Evolutionary conservation across 2,113 vertebrate species (phyloP).

Genomic region (Dunckerocampus dactyliophorus): DNA sequence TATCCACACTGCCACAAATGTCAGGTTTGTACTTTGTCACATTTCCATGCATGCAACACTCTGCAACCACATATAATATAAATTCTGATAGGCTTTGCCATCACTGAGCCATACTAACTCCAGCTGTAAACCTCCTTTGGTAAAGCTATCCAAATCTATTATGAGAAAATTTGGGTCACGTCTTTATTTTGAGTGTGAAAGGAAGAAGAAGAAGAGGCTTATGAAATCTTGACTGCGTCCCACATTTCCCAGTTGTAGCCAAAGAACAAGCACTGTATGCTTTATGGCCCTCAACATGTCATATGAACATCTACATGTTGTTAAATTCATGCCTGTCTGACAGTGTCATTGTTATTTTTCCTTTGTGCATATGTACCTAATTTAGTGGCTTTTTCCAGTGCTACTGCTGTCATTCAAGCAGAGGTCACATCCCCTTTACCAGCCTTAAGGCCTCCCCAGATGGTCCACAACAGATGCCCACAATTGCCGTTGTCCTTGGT

Average conservation of each 20-base stretch:
- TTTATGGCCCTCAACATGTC: no score
- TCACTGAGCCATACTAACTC: background rate
- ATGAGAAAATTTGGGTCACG: background rate
- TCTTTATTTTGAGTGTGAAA: conserved; percentile 1
- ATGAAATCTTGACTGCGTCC: background rate
- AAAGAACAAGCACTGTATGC: no score
- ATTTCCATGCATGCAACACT: background rate
- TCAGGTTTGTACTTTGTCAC: background rate
- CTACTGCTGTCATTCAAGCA: conserved; percentile 29
- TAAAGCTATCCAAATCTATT: background rate
- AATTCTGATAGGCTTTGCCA: background rate
- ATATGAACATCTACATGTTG: background rate
- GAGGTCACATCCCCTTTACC: conserved; percentile 45
- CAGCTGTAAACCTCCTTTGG: background rate
- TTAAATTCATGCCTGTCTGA: background rate
- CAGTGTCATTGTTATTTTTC: no score
- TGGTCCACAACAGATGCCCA: conserved; percentile 68
- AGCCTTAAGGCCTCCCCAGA: conserved; percentile 56
- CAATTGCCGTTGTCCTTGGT: conserved; percentile 62
- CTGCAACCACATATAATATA: background rate
- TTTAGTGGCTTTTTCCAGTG: background rate
- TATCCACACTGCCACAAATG: background rate
- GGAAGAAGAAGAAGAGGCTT: conserved; percentile 4
- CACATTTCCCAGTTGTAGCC: no score
- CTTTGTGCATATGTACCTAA: background rate